Base-by-base conservation (phyloP, 2,888 invertebrate species). In the Agriopis aurantiaria region DNA sequence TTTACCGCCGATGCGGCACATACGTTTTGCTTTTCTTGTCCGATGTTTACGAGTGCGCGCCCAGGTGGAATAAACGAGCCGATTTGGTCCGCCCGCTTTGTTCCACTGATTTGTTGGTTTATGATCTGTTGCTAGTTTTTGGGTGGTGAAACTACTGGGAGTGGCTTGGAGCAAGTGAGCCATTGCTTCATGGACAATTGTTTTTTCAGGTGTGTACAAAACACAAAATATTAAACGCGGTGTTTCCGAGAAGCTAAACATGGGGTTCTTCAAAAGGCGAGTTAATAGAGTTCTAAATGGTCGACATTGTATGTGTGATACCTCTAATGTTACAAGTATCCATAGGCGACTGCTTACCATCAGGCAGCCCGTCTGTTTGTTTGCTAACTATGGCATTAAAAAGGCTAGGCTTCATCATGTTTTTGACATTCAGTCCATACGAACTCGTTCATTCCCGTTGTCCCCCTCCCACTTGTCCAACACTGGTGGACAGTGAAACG, bases 1-100 rank as follows among this genome's bases (percentile, higher is more conserved):
- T 92, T 94, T 93, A 85, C 88, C 76, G 84, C 83, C 91, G 90
- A 90, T 90, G 89, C 87, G 86, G 85, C 88, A 85, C 91, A 91
- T 92, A 92, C 91, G 88, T 92, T 92, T 91, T 89, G 91, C 91
- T 91, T 91, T 91, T 90, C 91, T 92, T 91, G 88, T 85, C 82
- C 82, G 72, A 81, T 91, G 91, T 93, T 92, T 92, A 93, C 91
- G 88, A 87, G 82, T 79, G 79, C 82, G 83, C 79, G 82, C 85
- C 86, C 90, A 90, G 90, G 91, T 91, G 86, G 85, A 83, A 81
- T 79, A 80, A 81, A 82, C 77, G 81, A 78, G 62, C 64, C 67
- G 71, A 67, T 72, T 71, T 51, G 66, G 63, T 65, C 49, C 72
- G 69, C 74, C 75, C 75, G 71, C 78, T 85, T 85, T 85, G 87